A percentile compares a stretch with the other conserved stretches of the same genome.
Evolutionary conservation across 1,140 invertebrate genomes (phyloP).

Genomic region (Chlorops oryzae): DNA sequence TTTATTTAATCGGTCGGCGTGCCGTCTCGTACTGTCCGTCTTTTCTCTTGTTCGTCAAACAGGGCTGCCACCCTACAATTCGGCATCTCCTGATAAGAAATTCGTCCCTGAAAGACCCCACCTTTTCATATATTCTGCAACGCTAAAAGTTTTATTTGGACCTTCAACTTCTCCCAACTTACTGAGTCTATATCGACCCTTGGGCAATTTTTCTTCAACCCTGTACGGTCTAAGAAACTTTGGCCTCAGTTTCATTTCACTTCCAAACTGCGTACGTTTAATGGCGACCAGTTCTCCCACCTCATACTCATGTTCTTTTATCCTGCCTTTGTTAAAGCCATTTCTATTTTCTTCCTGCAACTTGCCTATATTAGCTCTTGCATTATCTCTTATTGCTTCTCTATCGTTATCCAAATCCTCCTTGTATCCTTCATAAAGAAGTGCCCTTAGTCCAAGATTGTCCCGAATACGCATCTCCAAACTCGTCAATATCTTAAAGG

Average conservation of each 20-base stretch:
- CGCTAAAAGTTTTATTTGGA: not conserved
- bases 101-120: not conserved
- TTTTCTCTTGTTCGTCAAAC: no score
- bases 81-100: not conserved
- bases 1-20: no score
- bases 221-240: not conserved
- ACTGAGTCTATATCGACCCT: not conserved
- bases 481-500: no score
- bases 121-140: not conserved
- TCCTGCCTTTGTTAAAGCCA: not conserved
- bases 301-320: not conserved
- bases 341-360: not conserved
- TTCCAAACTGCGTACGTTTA: not conserved
- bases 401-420: not conserved
- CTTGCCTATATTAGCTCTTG: not conserved
- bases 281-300: not conserved
- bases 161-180: not conserved
- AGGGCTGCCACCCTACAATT: not conserved
- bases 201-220: not conserved
- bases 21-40: no score
- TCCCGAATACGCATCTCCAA: no score
- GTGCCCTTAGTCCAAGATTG: no score
- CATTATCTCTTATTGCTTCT: not conserved
- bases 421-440: not conserved
- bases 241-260: not conserved